Conservation (phyloP, 2,888 invertebrate genomes). For the Lysandra bellargus region DNA sequence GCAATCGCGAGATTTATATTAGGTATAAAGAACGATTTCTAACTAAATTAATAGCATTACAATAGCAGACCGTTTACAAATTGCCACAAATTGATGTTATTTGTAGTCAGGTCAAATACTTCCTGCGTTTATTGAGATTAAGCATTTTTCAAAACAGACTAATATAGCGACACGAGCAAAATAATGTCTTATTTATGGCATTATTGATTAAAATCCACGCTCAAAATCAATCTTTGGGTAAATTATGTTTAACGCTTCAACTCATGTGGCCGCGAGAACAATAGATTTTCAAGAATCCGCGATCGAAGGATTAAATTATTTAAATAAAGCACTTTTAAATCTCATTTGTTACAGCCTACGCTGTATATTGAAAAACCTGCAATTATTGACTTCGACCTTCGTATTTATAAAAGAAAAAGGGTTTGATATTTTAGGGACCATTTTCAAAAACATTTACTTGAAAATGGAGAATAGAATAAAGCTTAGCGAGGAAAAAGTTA, state of each 20-base stretch:
- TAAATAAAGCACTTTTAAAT: too few relatives aligned
- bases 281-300: too few relatives aligned
- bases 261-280: too few relatives aligned
- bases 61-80: neutral
- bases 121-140: neutral
- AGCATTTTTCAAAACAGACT: neutral
- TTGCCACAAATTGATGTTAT: neutral
- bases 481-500: neutral
- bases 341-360: neutral
- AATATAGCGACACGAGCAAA: neutral
- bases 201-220: neutral
- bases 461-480: too few relatives aligned
- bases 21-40: neutral
- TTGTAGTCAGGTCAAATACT: neutral
- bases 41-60: neutral
- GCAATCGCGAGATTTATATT: neutral
- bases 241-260: too few relatives aligned
- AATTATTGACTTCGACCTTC: too few relatives aligned
- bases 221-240: neutral
- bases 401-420: too few relatives aligned
- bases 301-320: too few relatives aligned
- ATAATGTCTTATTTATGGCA: neutral
- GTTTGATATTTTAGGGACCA: too few relatives aligned
- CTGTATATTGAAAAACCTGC: too few relatives aligned
- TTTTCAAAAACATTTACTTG: too few relatives aligned